These are phyloP conservation scores for Periophthalmus magnuspinnatus DNA, from an alignment of 2,797 vertebrate species.

Conservation along the genomic window DNA sequence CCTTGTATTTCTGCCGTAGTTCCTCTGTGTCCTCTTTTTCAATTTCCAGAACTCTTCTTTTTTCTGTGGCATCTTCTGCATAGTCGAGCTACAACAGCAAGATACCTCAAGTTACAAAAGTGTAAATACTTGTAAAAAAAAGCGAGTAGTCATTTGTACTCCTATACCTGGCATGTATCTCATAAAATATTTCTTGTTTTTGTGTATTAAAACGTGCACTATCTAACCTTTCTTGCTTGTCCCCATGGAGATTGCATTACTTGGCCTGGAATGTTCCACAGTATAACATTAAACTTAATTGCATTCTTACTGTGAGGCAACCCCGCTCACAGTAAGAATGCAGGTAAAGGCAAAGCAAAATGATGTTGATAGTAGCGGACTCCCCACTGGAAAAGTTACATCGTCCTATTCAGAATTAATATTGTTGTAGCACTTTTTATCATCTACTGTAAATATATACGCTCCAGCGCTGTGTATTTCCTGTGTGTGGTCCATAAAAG, in stretches of 20 bases:
- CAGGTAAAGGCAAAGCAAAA: too few species aligned
- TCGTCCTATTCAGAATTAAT: not conserved
- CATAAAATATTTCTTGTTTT: too few species aligned
- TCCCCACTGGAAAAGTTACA: too few species aligned
- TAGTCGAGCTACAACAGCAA: constrained; percentile 86
- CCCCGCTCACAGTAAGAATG: too few species aligned
- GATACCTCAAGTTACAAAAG: constrained; percentile 15
- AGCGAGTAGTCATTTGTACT: not conserved
- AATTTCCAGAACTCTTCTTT: constrained; percentile 93
- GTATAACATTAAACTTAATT: too few species aligned
- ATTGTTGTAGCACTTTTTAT: not conserved
- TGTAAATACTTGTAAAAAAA: not conserved
- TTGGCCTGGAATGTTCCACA: too few species aligned
- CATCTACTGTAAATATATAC: too few species aligned
- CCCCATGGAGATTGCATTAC: too few species aligned
- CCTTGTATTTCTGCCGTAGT: constrained; percentile 98
- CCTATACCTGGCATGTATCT: not conserved
- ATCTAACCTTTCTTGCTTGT: not conserved
- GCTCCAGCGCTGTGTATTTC: not conserved
- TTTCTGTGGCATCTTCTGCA: constrained; percentile 97
- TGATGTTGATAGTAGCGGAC: too few species aligned
- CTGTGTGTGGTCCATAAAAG: not conserved
- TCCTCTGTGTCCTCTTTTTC: constrained; percentile 99
- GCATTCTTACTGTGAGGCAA: too few species aligned
- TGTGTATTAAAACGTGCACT: not conserved